Evolutionary conservation across 2,113 vertebrate genomes (phyloP).

Genomic region (Xiphophorus hellerii): DNA sequence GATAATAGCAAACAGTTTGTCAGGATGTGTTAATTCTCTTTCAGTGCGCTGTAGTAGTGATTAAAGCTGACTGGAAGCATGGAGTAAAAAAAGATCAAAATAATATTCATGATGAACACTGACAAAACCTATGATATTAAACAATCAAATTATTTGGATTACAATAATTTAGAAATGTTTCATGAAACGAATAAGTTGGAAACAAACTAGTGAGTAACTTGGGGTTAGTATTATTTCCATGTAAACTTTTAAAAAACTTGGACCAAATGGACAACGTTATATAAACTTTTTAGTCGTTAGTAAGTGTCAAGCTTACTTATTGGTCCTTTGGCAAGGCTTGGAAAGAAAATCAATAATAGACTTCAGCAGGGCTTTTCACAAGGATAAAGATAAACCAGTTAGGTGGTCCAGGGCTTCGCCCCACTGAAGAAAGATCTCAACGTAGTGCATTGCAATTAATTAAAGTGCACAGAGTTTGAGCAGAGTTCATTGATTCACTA

Average conservation of each 20-base stretch:
- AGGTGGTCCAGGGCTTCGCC: neutral
- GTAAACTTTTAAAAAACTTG: neutral
- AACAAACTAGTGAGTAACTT: neutral
- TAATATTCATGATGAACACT: neutral
- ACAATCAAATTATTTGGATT: neutral
- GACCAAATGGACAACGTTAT: neutral
- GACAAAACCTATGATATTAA: neutral
- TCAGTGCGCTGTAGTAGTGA: neutral
- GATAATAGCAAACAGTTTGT: neutral
- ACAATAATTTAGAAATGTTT: neutral
- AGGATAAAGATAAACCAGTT: neutral
- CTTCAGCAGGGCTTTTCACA: neutral
- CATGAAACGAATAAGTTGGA: neutral
- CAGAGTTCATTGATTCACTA: too few relatives aligned
- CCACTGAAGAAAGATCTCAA: neutral
- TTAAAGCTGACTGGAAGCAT: neutral
- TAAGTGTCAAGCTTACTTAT: neutral
- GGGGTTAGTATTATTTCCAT: neutral
- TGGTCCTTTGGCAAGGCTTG: neutral
- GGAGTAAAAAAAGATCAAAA: too few relatives aligned
- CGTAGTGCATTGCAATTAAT: too few relatives aligned
- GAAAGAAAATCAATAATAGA: conserved; percentile 4
- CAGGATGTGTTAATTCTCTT: neutral
- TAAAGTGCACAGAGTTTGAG: too few relatives aligned
- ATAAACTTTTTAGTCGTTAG: neutral